phyloP scores from a whole-genome alignment of 2,888 invertebrate species.

The Drosophila kambysellisi region DNA sequence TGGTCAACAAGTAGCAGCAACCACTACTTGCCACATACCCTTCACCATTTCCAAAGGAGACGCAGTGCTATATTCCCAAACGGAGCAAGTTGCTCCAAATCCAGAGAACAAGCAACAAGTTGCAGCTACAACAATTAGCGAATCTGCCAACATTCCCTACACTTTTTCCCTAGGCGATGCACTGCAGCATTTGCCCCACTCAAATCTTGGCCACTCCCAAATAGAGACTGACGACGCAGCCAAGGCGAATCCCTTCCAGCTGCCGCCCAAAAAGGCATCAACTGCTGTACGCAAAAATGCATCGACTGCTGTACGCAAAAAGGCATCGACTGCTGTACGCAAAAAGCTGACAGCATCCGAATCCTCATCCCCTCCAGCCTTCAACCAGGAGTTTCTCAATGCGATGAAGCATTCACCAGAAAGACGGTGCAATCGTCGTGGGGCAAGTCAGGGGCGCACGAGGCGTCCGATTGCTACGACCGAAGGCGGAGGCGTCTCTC shows the following conservation, averaged over 20 bases:
- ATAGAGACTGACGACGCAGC: background rate
- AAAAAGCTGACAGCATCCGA: background rate
- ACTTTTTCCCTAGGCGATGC: background rate
- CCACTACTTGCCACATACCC: background rate
- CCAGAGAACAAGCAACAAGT: background rate
- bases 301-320: slow-evolving; percentile 3
- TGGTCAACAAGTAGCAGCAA: background rate
- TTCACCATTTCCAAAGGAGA: slow-evolving; percentile 7
- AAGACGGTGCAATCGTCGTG: background rate
- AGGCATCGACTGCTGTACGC: slow-evolving; percentile 7
- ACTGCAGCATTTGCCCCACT: background rate
- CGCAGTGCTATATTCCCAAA: background rate
- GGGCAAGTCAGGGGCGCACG: background rate
- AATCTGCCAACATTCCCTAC: background rate
- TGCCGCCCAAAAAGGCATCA: slow-evolving; percentile 23
- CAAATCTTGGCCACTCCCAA: background rate
- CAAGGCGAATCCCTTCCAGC: slow-evolving; percentile 6
- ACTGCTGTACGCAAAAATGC: too few relatives aligned
- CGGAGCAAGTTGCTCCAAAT: too few relatives aligned
- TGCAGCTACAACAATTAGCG: background rate
- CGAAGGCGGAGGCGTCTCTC: background rate
- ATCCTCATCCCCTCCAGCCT: background rate
- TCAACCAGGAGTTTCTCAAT: slow-evolving; percentile 13
- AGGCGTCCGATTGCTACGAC: background rate
- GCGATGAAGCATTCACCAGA: slow-evolving; percentile 7